Evolutionary conservation across 2,888 invertebrate species (phyloP), one percentile per base, ranked within the genome.

Genomic region (Drosophila ezoana): DNA sequence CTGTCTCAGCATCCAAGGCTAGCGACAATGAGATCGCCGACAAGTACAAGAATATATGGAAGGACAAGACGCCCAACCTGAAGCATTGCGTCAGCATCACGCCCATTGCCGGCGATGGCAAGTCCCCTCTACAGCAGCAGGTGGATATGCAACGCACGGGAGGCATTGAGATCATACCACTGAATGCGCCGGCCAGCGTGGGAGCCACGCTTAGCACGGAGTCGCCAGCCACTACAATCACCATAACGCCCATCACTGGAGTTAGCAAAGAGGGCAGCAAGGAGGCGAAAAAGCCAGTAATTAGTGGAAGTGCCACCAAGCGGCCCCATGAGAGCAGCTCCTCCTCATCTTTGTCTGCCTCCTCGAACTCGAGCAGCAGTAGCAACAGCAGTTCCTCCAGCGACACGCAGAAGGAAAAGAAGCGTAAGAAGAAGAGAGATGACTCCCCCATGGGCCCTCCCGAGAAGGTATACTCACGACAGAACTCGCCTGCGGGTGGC

Each of bases 131-230:
- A 8, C 66, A 23, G 35, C 79, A 40, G 37, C 63, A 56, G 13
- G 60, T 88, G 10, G 91, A 90, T 33, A 84, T 91, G 6, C 90
- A 90, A 57, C 90, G 90, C 4, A 76, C 90, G 0, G 90, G 91
- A 2, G 83, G 91, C 20, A 97, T 97, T 70, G 97, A 98, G 92
- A 96, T 97, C 51, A 96, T 97, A 82, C 97, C 97, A 0, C 94
- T 96, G 67, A 93, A 95, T 2, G 93, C 95, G 11, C 84, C 87
- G 37, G 44, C 62, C 14, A 56, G 20, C 13, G 52, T 62, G n/a
- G 45, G 57, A 32, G 92, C 95, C 9, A 92, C 63, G 4, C 28
- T 95, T 0, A 94, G 95, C 5, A 93, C 95, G 32, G 70, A 57
- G 1, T 76, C 75, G 40, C 37, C 89, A 16, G 95, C 96, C 10